Percentiles rank a stretch among this genome's conserved stretches.
Conservation (phyloP, 2,113 vertebrate genomes). For the Antechinus flavipes region DNA sequence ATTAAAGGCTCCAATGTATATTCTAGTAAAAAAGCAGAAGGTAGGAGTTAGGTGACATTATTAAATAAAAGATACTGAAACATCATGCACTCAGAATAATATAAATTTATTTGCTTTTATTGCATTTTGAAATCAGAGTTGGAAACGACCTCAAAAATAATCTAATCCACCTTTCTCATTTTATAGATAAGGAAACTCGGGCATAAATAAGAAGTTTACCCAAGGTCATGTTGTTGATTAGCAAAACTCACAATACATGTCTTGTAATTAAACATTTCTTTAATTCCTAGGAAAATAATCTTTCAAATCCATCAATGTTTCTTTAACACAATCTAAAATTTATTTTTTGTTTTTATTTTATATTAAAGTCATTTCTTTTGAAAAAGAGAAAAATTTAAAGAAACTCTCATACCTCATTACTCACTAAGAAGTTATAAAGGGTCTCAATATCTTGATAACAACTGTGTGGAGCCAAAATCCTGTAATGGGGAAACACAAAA, state of each 20-base stretch:
- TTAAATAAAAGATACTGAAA: background rate
- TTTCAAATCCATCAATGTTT: background rate
- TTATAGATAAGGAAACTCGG: background rate
- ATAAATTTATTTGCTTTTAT: background rate
- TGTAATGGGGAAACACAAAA: conserved; percentile 76
- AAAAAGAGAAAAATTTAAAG: conserved; percentile 47
- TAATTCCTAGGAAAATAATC: background rate
- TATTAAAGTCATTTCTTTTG: background rate
- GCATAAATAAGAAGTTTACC: background rate
- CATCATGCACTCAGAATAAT: background rate
- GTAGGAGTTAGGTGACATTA: background rate
- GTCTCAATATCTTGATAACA: conserved; percentile 88
- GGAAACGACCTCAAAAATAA: background rate
- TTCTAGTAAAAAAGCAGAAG: background rate
- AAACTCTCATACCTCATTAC: conserved; percentile 87
- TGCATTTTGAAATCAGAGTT: background rate
- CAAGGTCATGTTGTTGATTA: background rate
- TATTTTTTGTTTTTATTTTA: conserved; percentile 20
- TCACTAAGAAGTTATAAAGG: conserved; percentile 88
- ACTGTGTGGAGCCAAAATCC: conserved; percentile 89
- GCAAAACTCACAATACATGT: background rate
- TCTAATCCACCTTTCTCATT: background rate
- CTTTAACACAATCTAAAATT: background rate
- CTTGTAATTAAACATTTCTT: background rate
- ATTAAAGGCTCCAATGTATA: background rate